phyloP scores from a whole-genome alignment of 1,140 invertebrate genomes.

The Drosophila biarmipes region DNA sequence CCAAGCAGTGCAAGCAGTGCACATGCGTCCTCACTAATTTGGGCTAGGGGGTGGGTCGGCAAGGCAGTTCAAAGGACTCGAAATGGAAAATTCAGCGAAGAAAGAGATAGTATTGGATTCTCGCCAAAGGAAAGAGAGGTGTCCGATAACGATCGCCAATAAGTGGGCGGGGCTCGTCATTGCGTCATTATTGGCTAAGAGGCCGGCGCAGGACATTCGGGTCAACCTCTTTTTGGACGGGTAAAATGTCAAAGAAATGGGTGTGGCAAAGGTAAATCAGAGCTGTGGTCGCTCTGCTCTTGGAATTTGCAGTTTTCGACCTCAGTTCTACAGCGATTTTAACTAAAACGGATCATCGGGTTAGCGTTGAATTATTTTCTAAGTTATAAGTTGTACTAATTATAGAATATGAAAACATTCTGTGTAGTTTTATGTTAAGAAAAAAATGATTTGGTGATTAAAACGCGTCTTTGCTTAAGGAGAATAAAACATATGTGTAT shows the following conservation, averaged over 20 bases:
- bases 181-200: constrained; percentile 8
- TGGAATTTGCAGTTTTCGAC: constrained; percentile 6
- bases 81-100: background rate
- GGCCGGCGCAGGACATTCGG: constrained; percentile 9
- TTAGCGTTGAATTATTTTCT: background rate
- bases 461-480: background rate
- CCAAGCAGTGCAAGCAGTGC: constrained; percentile 63
- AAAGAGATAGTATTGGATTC: constrained; percentile 14
- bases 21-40: constrained; percentile 58
- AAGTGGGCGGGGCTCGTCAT: constrained; percentile 12
- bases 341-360: background rate
- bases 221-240: background rate
- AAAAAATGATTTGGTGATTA: too few species aligned
- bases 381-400: too few species aligned
- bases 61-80: constrained; percentile 2
- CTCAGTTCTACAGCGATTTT: background rate
- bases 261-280: constrained; percentile 8
- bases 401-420: too few species aligned
- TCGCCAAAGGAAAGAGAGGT: background rate
- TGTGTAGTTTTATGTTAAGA: too few species aligned
- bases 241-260: constrained; percentile 1
- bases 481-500: background rate
- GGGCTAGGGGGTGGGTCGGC: background rate
- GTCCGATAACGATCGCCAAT: constrained; percentile 29
- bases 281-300: background rate